These are phyloP conservation scores for Aphelinus certus DNA, from an alignment of 1,140 invertebrate species.

Conservation along the genomic window DNA sequence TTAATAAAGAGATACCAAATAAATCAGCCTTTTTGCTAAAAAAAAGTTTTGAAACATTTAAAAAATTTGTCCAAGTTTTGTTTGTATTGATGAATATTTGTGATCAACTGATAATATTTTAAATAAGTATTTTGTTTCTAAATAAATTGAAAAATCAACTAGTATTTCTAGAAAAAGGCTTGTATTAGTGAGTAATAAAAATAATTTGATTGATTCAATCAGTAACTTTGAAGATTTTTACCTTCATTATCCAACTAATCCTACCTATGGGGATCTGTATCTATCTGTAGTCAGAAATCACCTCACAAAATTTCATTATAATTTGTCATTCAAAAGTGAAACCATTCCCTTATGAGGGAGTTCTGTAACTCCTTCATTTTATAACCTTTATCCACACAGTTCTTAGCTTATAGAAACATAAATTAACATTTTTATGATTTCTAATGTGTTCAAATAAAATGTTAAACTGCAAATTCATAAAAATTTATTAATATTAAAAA, in stretches of 20 bases:
- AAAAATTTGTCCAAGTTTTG: neutral
- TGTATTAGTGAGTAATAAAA: conserved; percentile 36
- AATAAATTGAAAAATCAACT: conserved; percentile 11
- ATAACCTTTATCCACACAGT: too few species aligned
- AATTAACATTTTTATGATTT: too few species aligned
- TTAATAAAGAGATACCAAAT: neutral
- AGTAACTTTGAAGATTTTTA: too few species aligned
- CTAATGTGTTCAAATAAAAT: too few species aligned
- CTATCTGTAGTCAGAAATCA: too few species aligned
- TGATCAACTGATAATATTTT: neutral
- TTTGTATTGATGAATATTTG: conserved; percentile 21
- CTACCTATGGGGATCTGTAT: too few species aligned
- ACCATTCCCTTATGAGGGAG: too few species aligned
- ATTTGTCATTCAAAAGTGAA: too few species aligned
- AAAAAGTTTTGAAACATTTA: neutral
- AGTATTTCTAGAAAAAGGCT: conserved; percentile 8
- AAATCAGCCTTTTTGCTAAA: conserved; percentile 9
- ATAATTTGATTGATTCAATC: neutral
- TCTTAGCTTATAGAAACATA: too few species aligned
- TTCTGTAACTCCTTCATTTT: too few species aligned
- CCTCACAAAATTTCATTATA: too few species aligned
- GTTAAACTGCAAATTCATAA: neutral
- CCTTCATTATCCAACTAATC: too few species aligned
- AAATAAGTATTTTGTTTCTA: conserved; percentile 4
- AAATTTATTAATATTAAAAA: conserved; percentile 28